Base-by-base conservation (phyloP, 2,797 vertebrate genomes). In the Xyrichtys novacula region DNA sequence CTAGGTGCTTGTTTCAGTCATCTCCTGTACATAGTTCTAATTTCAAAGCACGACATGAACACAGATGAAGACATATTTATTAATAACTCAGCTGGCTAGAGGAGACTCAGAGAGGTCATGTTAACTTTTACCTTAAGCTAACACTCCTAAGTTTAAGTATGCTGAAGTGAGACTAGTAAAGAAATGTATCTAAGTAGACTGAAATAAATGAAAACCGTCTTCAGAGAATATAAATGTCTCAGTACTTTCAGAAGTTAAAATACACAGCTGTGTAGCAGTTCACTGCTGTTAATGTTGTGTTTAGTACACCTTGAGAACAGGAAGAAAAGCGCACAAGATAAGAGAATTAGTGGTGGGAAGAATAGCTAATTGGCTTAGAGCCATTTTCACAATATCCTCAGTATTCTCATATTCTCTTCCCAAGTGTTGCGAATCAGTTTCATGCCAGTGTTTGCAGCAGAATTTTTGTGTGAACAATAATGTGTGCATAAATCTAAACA, bases 391-490 rank as follows among this genome's bases (percentile, higher is more conserved):
- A 74, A 80, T 84, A 79, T 77, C 46, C 31, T 66, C 26, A 53
- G 23, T 75, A 57, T 89, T 75, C 61, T 60, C 63, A 50, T 49
- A 60, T 71, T 76, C 70, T 72, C 14, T 76, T 49, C 25, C 32
- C n/a, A 65, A 79, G 76, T 86, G 85, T 84, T 71, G n/a, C 83
- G 86, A 87, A 89, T 89, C 83, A 81, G 67, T 88, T 90, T 86
- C 55, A 77, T 78, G 72, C 73, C 53, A 70, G 88, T 87, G 77
- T 86, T 87, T 85, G 54, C 38, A 54, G 17, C 49, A 47, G 52
- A 65, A 68, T 44, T 16, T 75, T 70, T 79, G 22, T 65, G 62
- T 57, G 42, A 84, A 80, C 34, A 81, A 70, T 68, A 58, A 80
- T 48, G 26, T n/a, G 50, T 61, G 64, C 26, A 52, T 46, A 44